phyloP scores from a whole-genome alignment of 2,888 invertebrate species.

The Thecophora atra region DNA sequence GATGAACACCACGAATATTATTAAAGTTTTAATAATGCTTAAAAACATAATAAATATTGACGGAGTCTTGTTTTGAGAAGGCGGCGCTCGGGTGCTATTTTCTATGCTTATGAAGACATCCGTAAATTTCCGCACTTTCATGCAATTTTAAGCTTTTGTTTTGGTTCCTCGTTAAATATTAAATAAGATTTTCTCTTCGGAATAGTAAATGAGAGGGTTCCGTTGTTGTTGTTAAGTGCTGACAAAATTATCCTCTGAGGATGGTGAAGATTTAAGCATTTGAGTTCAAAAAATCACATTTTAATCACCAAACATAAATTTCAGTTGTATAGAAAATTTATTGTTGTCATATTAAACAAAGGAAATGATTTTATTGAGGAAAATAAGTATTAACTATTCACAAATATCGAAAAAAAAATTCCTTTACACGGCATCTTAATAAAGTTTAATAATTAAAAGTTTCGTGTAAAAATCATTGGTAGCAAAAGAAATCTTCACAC shows the following conservation, averaged over 20 bases:
- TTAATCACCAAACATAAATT: no score
- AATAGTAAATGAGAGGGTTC: slow-evolving; percentile 12
- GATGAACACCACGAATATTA: slow-evolving; percentile 12
- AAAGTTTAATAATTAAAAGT: no score
- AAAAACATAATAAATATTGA: slow-evolving; percentile 5
- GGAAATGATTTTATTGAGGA: no score
- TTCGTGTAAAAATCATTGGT: no score
- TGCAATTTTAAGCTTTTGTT: slow-evolving; percentile 3
- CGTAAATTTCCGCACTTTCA: slow-evolving; percentile 15
- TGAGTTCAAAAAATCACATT: no score
- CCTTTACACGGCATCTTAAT: no score
- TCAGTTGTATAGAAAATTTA: no score
- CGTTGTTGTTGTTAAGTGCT: neutral
- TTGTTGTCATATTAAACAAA: no score
- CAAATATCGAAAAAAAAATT: no score
- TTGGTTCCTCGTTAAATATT: neutral
- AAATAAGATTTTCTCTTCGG: neutral
- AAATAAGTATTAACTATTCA: no score
- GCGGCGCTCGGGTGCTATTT: neutral
- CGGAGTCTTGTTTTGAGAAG: neutral
- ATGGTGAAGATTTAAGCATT: no score
- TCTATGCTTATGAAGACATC: neutral
- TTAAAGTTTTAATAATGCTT: slow-evolving; percentile 18
- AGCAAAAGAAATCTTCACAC: neutral
- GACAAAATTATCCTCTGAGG: no score